phyloP scores from a whole-genome alignment of 2,797 vertebrate species.

The Heterohyrax brucei region DNA sequence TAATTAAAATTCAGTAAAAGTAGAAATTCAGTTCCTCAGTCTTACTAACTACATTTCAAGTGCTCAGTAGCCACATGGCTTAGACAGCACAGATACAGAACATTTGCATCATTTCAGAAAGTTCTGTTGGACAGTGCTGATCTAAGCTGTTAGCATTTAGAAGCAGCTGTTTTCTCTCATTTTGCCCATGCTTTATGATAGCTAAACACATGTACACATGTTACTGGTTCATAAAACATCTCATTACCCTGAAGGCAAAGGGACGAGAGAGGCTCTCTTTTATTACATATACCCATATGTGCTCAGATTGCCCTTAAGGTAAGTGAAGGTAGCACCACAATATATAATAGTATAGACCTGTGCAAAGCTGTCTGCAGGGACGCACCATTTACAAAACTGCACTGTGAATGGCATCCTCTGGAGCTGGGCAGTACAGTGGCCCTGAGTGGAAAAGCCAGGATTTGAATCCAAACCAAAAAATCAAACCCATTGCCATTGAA shows the following conservation, averaged over 20 bases:
- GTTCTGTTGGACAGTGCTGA: not conserved
- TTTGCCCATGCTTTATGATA: not conserved
- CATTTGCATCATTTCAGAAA: not conserved
- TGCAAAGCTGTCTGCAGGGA: not conserved
- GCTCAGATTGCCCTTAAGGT: not conserved
- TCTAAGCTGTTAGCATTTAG: conserved; percentile 8
- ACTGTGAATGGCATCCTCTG: not conserved
- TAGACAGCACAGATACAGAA: not conserved
- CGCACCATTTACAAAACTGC: not conserved
- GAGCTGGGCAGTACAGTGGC: not conserved
- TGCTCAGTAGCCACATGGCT: not conserved
- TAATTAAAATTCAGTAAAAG: not conserved
- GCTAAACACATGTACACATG: not conserved
- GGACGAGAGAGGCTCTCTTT: not conserved
- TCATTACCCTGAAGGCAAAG: not conserved
- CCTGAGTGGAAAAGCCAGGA: not conserved
- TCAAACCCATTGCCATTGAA: too few species aligned
- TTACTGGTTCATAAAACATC: conserved; percentile 7
- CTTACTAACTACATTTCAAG: too few species aligned
- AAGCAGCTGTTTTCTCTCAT: not conserved
- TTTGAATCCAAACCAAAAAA: not conserved
- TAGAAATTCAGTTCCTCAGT: too few species aligned
- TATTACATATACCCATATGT: not conserved
- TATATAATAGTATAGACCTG: not conserved
- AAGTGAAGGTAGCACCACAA: not conserved